Percentiles rank a stretch among this genome's conserved stretches.
Conservation (phyloP, 2,797 vertebrate genomes). For the Geotrypetes seraphini region DNA sequence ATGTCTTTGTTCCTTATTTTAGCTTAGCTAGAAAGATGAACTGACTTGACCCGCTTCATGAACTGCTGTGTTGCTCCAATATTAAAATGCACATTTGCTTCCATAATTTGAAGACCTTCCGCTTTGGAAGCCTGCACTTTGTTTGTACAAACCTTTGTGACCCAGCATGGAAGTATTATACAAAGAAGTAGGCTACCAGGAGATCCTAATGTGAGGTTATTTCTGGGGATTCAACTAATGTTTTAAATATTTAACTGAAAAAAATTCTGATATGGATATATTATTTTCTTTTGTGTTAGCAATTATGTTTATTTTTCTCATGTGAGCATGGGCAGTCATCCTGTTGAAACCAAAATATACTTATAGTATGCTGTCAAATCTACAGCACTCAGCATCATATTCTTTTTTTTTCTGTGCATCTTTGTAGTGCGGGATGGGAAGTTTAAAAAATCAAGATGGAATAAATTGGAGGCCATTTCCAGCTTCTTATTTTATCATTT, state of each 20-base stretch:
- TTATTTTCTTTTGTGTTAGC: neutral
- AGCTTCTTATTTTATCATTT: too few relatives aligned
- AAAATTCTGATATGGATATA: neutral
- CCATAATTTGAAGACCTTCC: neutral
- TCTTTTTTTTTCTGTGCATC: neutral
- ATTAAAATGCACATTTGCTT: conserved; percentile 9
- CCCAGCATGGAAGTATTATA: neutral
- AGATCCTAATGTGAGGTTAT: conserved; percentile 11
- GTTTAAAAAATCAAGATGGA: too few relatives aligned
- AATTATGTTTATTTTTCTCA: too few relatives aligned
- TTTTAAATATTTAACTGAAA: conserved; percentile 18
- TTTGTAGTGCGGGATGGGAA: too few relatives aligned
- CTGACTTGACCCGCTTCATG: neutral
- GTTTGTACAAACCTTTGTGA: conserved; percentile 3
- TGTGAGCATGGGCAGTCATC: conserved; percentile 6
- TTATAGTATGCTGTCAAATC: neutral
- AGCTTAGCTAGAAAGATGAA: neutral
- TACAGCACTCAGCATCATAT: neutral
- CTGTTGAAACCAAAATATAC: conserved; percentile 6
- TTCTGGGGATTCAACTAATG: conserved; percentile 2
- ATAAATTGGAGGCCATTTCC: too few relatives aligned
- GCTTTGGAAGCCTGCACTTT: conserved; percentile 1
- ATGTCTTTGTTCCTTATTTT: neutral
- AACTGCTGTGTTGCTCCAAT: neutral
- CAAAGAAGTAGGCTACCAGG: conserved; percentile 5